Base-by-base conservation (phyloP, 2,113 vertebrate genomes). In the Alaudala cheleensis region DNA sequence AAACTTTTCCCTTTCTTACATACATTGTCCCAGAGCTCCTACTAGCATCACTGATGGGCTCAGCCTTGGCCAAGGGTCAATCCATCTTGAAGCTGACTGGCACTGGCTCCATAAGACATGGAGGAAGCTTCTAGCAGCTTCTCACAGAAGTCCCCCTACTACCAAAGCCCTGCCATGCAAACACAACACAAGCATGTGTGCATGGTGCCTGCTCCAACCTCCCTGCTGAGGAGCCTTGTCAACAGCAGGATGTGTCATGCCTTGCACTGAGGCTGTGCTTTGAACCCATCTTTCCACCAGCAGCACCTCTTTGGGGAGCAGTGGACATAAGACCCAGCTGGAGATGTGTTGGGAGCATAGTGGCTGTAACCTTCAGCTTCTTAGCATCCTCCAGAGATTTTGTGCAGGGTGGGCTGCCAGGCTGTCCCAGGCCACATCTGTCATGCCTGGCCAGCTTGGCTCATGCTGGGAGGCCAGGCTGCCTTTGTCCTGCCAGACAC, bases 361-460 rank as follows among this genome's bases (percentile, higher is more conserved):
- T 5, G 17, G 37, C 73, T 0, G 0, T 28, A 81, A 78, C 34
- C 8, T 54, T 61, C 2, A 9, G 16, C 62, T 93, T 85, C 62
- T 40, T 16, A 7, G 28, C 0, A 0, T 64, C 23, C 29, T 47
- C 65, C 12, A 39, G 61, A 54, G 65, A 71, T 73, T 23, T 40
- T 2, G 0, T 3, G 1, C 18, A 20, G 40, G 44, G 8, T 2
- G 2, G 45, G 70, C 56, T 53, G 56, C 51, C 0, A 0, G 37
- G 5, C 57, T 10, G 10, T 42, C 42, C 2, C 0, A 1, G 56
- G 51, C 82, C 71, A 33, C 72, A 14, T 76, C 58, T 86, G 80
- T 69, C 93, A 72, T 4, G 31, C 45, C 31, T 65, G 66, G 71
- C 5, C 11, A 2, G 81, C 83, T 83, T 3, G 2, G 66, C 77